phyloP scores from a whole-genome alignment of 2,888 invertebrate species.

The Epicampocera succincta region DNA sequence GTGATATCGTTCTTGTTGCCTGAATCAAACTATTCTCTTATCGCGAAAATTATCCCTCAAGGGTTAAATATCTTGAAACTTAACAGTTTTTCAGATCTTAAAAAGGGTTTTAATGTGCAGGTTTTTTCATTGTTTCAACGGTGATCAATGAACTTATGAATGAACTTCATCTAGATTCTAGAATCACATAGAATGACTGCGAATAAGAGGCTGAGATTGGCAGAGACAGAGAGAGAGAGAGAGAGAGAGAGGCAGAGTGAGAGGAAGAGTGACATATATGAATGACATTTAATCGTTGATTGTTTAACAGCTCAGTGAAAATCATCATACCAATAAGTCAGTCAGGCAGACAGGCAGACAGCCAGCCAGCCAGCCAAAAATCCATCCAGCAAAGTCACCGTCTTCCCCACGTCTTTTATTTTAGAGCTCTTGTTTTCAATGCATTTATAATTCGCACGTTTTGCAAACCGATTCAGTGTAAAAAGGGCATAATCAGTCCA shows the following conservation, averaged over 20 bases:
- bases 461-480: slow-evolving; percentile 39
- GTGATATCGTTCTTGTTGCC: too few species aligned
- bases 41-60: neutral
- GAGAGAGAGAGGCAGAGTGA: slow-evolving; percentile 7
- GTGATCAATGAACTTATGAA: slow-evolving; percentile 51
- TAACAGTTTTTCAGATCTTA: slow-evolving; percentile 15
- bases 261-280: slow-evolving; percentile 59
- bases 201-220: slow-evolving; percentile 14
- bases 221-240: neutral
- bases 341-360: slow-evolving; percentile 24
- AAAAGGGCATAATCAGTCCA: slow-evolving; percentile 66
- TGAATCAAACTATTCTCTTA: too few species aligned
- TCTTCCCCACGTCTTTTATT: slow-evolving; percentile 1
- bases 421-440: neutral
- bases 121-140: slow-evolving; percentile 11
- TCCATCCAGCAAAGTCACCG: slow-evolving; percentile 24
- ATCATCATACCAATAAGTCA: slow-evolving; percentile 55
- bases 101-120: slow-evolving; percentile 26
- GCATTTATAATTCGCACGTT: neutral
- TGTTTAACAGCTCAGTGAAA: slow-evolving; percentile 69
- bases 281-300: slow-evolving; percentile 69
- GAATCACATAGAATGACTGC: neutral
- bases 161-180: slow-evolving; percentile 35
- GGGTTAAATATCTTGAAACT: slow-evolving; percentile 27
- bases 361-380: slow-evolving; percentile 21